Evolutionary conservation across 2,797 vertebrate genomes (phyloP).

Genomic region (Oreochromis mossambicus): DNA sequence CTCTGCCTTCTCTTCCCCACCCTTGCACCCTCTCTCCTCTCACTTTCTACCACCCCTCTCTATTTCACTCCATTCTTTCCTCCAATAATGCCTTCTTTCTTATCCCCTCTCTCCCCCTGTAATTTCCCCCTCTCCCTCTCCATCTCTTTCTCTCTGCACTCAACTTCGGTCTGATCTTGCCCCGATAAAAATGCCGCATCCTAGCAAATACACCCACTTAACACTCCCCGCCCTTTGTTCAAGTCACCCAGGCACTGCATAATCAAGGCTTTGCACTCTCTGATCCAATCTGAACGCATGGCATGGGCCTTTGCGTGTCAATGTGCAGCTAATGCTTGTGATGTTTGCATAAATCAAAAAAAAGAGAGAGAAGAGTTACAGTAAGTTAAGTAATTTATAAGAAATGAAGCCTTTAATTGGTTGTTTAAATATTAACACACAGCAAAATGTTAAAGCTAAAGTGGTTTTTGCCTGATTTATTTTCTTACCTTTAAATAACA

Average conservation of each 20-base stretch:
- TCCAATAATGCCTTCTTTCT: constrained; percentile 42
- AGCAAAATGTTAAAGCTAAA: neutral
- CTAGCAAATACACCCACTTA: constrained; percentile 24
- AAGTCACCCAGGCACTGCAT: constrained; percentile 35
- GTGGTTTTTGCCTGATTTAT: neutral
- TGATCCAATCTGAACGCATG: constrained; percentile 58
- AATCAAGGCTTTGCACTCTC: constrained; percentile 59
- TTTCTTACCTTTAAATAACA: neutral
- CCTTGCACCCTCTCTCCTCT: constrained; percentile 3
- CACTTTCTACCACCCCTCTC: constrained; percentile 37
- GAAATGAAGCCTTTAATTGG: neutral
- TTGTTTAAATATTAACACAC: neutral
- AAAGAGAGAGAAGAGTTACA: neutral
- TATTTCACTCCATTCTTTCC: constrained; percentile 42
- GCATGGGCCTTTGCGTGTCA: constrained; percentile 72
- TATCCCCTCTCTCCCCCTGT: constrained; percentile 27
- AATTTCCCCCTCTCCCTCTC: constrained; percentile 21
- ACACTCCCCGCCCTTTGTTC: constrained; percentile 20
- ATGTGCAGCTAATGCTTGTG: constrained; percentile 71
- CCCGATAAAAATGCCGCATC: constrained; percentile 20
- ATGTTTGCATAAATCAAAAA: constrained; percentile 51
- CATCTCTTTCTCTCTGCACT: constrained; percentile 8
- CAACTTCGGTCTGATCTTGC: constrained; percentile 21
- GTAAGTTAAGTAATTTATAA: neutral
- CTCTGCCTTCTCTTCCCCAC: constrained; percentile 25